A percentile compares a stretch with the other conserved stretches of the same genome.
Conservation (phyloP, 2,888 invertebrate genomes). For the Amphipoea lucens region DNA sequence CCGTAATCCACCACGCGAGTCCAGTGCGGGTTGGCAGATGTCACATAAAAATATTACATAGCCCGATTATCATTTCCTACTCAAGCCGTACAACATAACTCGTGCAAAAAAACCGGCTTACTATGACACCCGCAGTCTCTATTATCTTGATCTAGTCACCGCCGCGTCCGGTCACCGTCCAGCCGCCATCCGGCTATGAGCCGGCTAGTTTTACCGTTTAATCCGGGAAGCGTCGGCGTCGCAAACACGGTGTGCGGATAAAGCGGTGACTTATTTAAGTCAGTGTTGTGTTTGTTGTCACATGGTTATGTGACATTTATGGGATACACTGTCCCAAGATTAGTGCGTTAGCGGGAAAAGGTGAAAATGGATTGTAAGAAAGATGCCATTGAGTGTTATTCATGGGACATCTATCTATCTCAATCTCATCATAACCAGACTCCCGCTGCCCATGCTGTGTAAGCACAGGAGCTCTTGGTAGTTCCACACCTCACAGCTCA, state of each 20-base stretch:
- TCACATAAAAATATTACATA: too few species aligned
- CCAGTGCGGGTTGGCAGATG: too few species aligned
- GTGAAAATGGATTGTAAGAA: too few species aligned
- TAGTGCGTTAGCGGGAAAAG: not conserved
- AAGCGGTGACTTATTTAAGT: not conserved
- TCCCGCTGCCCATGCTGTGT: too few species aligned
- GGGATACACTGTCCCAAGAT: too few species aligned
- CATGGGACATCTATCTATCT: too few species aligned
- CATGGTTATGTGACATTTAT: not conserved
- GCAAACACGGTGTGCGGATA: not conserved
- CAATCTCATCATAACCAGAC: too few species aligned
- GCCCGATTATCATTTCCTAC: too few species aligned
- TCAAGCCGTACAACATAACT: not conserved
- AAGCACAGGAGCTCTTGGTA: too few species aligned
- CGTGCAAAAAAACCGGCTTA: constrained; percentile 7
- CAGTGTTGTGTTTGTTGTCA: not conserved
- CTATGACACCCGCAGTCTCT: constrained; percentile 7
- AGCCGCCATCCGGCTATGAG: constrained; percentile 26
- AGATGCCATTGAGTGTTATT: not conserved
- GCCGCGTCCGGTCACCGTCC: constrained; percentile 36
- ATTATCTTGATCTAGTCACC: constrained; percentile 39
- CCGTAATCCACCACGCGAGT: too few species aligned
- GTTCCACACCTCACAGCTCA: too few species aligned
- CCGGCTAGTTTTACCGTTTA: constrained; percentile 18
- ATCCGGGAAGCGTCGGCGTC: constrained; percentile 14